Conservation (phyloP, 1,140 invertebrate species). For the Macrobrachium rosenbergii region DNA sequence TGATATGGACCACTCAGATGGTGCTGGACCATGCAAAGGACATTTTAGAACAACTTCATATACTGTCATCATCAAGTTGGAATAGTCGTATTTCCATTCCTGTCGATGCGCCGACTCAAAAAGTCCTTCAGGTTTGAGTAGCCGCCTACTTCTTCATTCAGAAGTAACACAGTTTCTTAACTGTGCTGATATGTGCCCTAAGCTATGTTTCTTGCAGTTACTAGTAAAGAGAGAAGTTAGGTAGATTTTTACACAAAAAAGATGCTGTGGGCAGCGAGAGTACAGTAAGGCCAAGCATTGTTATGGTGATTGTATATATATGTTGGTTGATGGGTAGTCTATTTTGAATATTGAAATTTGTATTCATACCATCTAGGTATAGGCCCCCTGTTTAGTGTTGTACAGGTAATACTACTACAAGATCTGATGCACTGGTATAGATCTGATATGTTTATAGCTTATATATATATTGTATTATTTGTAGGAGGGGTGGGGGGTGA, state of each 20-base stretch:
- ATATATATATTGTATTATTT: conserved; percentile 28
- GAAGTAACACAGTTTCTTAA: conserved; percentile 28
- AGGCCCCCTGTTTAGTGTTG: conserved; percentile 51
- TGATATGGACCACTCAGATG: conserved; percentile 56
- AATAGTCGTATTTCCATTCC: conserved; percentile 2
- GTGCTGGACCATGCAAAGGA: conserved; percentile 50
- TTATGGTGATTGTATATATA: conserved; percentile 59
- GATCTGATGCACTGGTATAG: conserved; percentile 51
- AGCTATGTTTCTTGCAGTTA: conserved; percentile 27
- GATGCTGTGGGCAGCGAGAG: conserved; percentile 19
- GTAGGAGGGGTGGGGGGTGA: conserved; percentile 22
- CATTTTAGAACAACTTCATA: not conserved
- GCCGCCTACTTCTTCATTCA: conserved; percentile 27
- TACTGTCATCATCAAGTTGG: conserved; percentile 4
- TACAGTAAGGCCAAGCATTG: conserved; percentile 59
- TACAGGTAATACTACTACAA: conserved; percentile 46
- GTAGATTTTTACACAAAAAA: conserved; percentile 48
- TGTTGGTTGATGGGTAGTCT: conserved; percentile 64
- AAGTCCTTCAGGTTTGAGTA: conserved; percentile 26
- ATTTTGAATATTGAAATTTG: conserved; percentile 65
- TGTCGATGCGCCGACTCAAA: not conserved
- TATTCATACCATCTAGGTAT: conserved; percentile 54
- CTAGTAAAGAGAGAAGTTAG: conserved; percentile 30
- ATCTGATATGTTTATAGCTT: conserved; percentile 48
- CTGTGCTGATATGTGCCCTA: conserved; percentile 16